Evolutionary conservation across 2,113 vertebrate species (phyloP), one percentile per base, ranked within the genome.

Genomic region (Clarias magur): DNA sequence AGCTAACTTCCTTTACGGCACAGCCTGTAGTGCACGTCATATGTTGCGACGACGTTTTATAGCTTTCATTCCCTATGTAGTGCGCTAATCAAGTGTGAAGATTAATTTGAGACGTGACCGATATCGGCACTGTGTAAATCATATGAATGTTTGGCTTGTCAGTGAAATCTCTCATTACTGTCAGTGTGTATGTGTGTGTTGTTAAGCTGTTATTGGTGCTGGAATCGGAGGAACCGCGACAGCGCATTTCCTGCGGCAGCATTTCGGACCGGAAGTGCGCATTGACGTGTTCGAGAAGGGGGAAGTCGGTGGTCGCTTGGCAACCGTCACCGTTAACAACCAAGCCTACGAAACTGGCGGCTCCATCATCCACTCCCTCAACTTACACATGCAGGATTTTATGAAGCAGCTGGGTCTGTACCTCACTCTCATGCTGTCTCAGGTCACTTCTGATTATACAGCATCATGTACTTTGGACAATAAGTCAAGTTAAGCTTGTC

Each of bases 371-470:
- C 97, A 99, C 65, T 96, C 97, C 27, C 96, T 99, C 88, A 99
- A 97, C 91, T 95, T 99, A 73, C 98, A 99, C 93, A 97, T 99
- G 97, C 97, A 98, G 93, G 97, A 97, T 88, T 99, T 99, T 87
- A 96, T 99, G 92, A 98, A 99, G 92, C 96, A 96, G 84, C 93
- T 99, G 42, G 98, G 98, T 99, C 88, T 94, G 97, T 95, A 85
- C 23, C 11, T n/a, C 4, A 60, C 54, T 15, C 21, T 34, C 17
- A 30, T n/a, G 2, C 2, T 68, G 67, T 34, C 34, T 72, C 48
- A 21, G 3, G 42, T 23, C 70, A 42, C 34, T 3, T 11, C 8
- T 27, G 10, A 13, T 30, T 38, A 3, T 21, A 23, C 19, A 72
- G 8, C 8, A n/a, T 65, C 3, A 12, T 65, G 23, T n/a, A 30